phyloP scores from a whole-genome alignment of 35 echinoderm and acorn worm species.

The Acanthaster planci region DNA sequence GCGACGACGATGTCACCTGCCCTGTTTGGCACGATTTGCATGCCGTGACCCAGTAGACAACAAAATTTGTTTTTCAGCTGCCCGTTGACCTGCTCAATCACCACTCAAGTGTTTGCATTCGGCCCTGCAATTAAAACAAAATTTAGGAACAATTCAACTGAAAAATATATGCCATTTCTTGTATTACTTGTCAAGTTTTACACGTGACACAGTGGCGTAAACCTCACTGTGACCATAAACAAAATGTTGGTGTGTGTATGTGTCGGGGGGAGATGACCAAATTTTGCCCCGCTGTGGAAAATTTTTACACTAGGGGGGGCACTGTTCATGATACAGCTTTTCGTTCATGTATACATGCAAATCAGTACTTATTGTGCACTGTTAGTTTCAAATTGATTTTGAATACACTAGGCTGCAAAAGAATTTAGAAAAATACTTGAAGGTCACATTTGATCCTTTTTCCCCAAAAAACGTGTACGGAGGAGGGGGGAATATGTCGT shows the following conservation, averaged over 20 bases:
- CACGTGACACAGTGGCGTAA: background rate
- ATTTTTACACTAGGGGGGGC: no score
- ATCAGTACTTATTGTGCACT: no score
- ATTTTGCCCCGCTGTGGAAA: no score
- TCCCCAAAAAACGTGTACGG: no score
- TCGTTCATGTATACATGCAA: no score
- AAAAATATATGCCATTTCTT: background rate
- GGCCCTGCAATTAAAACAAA: background rate
- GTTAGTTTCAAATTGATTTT: no score
- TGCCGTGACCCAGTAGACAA: constrained; percentile 68
- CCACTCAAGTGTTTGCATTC: constrained; percentile 45
- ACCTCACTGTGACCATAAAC: background rate
- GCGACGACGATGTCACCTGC: constrained; percentile 69
- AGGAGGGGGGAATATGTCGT: no score
- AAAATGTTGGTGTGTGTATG: background rate
- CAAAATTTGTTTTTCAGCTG: constrained; percentile 73
- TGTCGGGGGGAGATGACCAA: background rate
- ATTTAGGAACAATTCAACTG: background rate
- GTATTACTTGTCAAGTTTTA: background rate
- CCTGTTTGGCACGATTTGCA: constrained; percentile 61
- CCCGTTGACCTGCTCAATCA: constrained; percentile 70
- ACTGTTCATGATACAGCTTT: no score
- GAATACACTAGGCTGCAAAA: no score
- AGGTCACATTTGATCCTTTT: no score
- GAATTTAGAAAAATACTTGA: no score